These are phyloP conservation scores for Chauna torquata DNA, from an alignment of 2,113 vertebrate species.

Conservation along the genomic window DNA sequence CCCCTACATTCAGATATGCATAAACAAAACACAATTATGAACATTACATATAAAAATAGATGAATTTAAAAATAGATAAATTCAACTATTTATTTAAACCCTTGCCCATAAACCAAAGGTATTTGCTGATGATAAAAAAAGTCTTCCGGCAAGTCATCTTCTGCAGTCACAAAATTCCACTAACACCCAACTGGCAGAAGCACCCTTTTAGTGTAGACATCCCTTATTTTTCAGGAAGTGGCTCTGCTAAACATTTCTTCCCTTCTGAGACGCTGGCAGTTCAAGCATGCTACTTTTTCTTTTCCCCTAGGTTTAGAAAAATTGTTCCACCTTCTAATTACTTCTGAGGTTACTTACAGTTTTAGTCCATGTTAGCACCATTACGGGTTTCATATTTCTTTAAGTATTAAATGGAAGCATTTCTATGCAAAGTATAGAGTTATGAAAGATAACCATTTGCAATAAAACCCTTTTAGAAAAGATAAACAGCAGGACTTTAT, in stretches of 20 bases:
- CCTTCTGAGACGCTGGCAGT: background rate
- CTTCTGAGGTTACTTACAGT: background rate
- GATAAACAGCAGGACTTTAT: background rate
- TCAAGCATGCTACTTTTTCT: background rate
- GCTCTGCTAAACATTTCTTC: background rate
- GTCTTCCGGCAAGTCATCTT: rapidly evolving
- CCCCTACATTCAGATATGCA: background rate
- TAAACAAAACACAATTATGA: background rate
- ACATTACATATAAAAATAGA: background rate
- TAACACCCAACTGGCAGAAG: background rate
- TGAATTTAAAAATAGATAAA: background rate
- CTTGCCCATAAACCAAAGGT: background rate
- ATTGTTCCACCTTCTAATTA: background rate
- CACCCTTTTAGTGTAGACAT: rapidly evolving
- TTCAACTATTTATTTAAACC: background rate
- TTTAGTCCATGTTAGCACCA: background rate
- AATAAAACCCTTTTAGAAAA: background rate
- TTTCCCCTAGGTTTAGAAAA: background rate
- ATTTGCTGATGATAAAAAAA: background rate
- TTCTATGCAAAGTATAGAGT: background rate
- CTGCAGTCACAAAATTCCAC: background rate
- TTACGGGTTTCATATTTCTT: background rate
- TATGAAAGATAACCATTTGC: background rate
- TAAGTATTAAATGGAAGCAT: background rate
- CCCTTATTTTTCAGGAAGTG: background rate